These are phyloP conservation scores for Philotrypesis tridentata DNA, from an alignment of 1,140 invertebrate species.

Conservation along the genomic window DNA sequence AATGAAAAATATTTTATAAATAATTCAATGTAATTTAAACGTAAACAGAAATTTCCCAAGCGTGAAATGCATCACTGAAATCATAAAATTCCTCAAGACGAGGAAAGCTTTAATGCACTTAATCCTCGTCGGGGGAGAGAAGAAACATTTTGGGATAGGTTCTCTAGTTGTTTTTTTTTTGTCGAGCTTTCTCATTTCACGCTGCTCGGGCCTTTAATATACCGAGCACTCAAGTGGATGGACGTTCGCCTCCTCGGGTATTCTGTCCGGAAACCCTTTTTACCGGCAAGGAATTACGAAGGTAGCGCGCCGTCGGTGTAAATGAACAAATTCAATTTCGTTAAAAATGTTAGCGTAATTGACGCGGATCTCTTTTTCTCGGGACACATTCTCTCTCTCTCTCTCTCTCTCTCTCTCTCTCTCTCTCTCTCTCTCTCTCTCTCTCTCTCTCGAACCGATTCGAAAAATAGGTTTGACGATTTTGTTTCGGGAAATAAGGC, in stretches of 20 bases:
- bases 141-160: slow-evolving; percentile 22
- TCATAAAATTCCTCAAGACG: neutral
- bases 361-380: no score
- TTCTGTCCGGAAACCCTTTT: slow-evolving; percentile 18
- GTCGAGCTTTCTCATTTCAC: slow-evolving; percentile 42
- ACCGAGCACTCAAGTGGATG: slow-evolving; percentile 47
- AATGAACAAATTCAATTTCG: neutral
- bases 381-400: no score
- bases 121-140: neutral
- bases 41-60: no score
- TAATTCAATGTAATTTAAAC: no score
- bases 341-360: neutral
- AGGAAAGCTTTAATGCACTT: slow-evolving; percentile 1
- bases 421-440: no score
- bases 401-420: no score
- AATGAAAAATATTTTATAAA: neutral
- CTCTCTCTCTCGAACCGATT: no score
- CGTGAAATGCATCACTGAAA: neutral
- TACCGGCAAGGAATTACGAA: neutral
- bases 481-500: neutral
- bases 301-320: neutral
- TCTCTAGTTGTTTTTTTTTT: slow-evolving; percentile 13
- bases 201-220: slow-evolving; percentile 50
- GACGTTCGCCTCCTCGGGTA: slow-evolving; percentile 13
- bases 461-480: neutral